These are phyloP conservation scores for Belonocnema kinseyi DNA, from an alignment of 1,140 invertebrate species.

Conservation along the genomic window DNA sequence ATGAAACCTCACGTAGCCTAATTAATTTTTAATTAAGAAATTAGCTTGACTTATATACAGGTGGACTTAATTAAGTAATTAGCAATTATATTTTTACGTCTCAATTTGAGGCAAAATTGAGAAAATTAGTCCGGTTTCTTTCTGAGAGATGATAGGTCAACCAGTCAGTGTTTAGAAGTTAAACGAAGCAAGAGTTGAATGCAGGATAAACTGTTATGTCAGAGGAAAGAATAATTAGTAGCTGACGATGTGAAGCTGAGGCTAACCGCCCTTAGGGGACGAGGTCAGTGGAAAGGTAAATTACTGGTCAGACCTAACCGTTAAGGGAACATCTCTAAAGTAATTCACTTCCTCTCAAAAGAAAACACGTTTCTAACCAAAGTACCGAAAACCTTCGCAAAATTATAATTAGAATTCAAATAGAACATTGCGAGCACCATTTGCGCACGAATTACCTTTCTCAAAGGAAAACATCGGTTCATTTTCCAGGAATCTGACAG, in stretches of 20 bases:
- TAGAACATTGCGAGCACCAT: no score
- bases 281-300: slow-evolving; percentile 64
- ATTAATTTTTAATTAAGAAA: no score
- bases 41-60: no score
- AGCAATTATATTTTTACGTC: no score
- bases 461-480: no score
- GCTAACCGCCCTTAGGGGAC: slow-evolving; percentile 62
- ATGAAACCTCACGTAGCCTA: no score
- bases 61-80: no score
- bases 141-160: slow-evolving; percentile 39
- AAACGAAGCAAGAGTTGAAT: slow-evolving; percentile 49
- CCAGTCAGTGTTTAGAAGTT: slow-evolving; percentile 43
- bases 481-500: no score
- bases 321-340: slow-evolving; percentile 59
- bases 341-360: slow-evolving; percentile 48
- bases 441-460: no score
- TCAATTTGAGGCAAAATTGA: no score
- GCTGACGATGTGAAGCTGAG: slow-evolving; percentile 60
- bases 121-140: no score
- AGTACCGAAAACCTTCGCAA: neutral
- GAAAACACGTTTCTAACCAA: slow-evolving; percentile 36
- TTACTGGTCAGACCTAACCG: slow-evolving; percentile 66
- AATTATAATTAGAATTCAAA: neutral
- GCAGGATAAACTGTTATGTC: slow-evolving; percentile 54
- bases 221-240: slow-evolving; percentile 69